Conservation (phyloP, 2,113 vertebrate species). For the Microtus ochrogaster region DNA sequence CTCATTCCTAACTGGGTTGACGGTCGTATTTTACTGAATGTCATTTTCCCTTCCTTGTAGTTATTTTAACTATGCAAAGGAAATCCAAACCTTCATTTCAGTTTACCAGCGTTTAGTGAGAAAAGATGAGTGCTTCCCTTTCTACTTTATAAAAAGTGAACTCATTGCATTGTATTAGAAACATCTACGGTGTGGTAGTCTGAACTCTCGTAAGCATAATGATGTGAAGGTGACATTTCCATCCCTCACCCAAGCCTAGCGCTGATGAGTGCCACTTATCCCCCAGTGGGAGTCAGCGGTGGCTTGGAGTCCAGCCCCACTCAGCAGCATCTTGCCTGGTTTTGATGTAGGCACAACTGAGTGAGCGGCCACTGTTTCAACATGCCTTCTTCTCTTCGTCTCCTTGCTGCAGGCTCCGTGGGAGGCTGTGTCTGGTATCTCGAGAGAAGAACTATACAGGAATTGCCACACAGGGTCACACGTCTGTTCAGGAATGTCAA, state of each 20-base stretch:
- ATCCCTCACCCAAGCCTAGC: background rate
- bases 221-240: background rate
- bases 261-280: background rate
- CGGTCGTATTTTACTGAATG: background rate
- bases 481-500: conserved; percentile 84
- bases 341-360: background rate
- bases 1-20: conserved; percentile 34
- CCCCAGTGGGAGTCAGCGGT: background rate
- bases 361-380: background rate
- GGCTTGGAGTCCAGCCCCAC: background rate
- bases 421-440: conserved; percentile 86
- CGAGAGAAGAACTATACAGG: conserved; percentile 75
- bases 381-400: background rate
- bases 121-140: conserved; percentile 37
- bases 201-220: background rate
- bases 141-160: conserved; percentile 27
- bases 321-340: background rate
- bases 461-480: conserved; percentile 80
- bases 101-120: background rate
- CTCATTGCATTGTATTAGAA: background rate
- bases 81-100: background rate
- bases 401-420: conserved; percentile 83
- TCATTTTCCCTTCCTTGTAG: background rate
- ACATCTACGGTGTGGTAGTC: background rate
- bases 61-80: background rate